phyloP scores from a whole-genome alignment of 2,888 invertebrate genomes.

The Reticulitermes lucifugus region DNA sequence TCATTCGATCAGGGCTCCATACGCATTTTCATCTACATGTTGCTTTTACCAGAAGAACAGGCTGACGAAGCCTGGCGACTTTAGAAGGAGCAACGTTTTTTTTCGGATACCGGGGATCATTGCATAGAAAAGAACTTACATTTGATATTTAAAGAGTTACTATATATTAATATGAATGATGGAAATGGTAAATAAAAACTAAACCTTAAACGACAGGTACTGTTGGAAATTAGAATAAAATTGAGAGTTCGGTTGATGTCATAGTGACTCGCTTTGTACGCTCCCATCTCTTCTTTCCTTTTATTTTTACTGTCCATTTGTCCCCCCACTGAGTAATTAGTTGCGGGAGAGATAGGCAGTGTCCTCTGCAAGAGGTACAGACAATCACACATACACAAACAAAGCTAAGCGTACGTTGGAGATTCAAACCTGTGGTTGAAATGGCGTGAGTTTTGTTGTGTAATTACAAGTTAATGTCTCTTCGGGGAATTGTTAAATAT shows the following conservation, averaged over 20 bases:
- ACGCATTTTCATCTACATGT: too few relatives aligned
- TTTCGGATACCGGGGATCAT: too few relatives aligned
- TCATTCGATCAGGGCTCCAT: too few relatives aligned
- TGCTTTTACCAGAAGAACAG: too few relatives aligned
- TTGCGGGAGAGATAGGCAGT: background rate
- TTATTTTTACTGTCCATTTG: background rate
- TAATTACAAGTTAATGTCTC: conserved; percentile 33
- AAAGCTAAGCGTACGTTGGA: background rate
- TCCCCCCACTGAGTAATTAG: background rate
- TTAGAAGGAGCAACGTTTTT: too few relatives aligned
- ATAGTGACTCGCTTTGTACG: background rate
- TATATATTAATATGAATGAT: too few relatives aligned
- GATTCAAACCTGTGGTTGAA: background rate
- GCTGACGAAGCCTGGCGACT: too few relatives aligned
- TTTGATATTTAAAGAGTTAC: too few relatives aligned
- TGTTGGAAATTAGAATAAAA: background rate
- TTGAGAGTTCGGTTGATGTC: background rate
- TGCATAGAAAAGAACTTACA: too few relatives aligned
- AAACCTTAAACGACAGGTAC: too few relatives aligned
- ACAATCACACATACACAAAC: background rate
- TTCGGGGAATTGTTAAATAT: conserved; percentile 11
- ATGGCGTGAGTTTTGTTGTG: conserved; percentile 4
- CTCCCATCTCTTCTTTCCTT: background rate
- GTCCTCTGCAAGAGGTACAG: background rate
- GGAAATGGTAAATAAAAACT: too few relatives aligned